Conservation (phyloP, 2,888 invertebrate genomes). For the Drosophila atripex region DNA sequence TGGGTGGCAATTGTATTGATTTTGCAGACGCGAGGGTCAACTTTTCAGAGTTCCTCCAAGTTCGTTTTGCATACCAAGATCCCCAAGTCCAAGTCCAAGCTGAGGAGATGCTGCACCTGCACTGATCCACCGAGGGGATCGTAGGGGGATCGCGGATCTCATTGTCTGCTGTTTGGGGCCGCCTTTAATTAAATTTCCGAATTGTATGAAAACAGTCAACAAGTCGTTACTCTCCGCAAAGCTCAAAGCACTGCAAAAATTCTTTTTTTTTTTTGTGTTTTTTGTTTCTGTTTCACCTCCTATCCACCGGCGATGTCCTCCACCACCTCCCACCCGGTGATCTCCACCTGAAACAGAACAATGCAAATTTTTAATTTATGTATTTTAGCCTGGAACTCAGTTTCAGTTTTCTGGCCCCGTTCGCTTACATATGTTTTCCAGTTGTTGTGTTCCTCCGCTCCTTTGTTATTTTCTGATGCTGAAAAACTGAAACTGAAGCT, state of each 20-base stretch:
- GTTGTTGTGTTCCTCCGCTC: conserved; percentile 32
- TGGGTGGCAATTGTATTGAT: conserved; percentile 84
- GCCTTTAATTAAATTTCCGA: conserved; percentile 79
- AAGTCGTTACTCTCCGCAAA: conserved; percentile 69
- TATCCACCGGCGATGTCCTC: conserved; percentile 5
- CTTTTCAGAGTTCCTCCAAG: conserved; percentile 21
- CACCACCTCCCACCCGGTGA: neutral
- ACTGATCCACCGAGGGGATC: conserved; percentile 16
- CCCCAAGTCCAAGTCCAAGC: conserved; percentile 8
- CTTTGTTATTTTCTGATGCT: conserved; percentile 31
- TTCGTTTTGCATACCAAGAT: conserved; percentile 54
- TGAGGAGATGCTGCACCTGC: conserved; percentile 61
- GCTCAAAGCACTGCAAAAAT: conserved; percentile 30
- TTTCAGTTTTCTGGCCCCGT: conserved; percentile 42
- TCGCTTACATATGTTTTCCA: conserved; percentile 69
- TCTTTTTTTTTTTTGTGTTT: conserved; percentile 44
- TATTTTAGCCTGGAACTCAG: conserved; percentile 71
- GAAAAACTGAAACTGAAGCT: conserved; percentile 34
- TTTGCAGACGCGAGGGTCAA: conserved; percentile 63
- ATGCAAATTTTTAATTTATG: conserved; percentile 81
- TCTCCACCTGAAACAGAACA: conserved; percentile 69
- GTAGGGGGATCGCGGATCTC: conserved; percentile 57
- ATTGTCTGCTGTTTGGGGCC: conserved; percentile 70
- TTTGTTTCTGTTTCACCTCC: conserved; percentile 31
- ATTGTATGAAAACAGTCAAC: conserved; percentile 79